phyloP scores from a whole-genome alignment of 2,113 vertebrate species.

The Burhinus oedicnemus region DNA sequence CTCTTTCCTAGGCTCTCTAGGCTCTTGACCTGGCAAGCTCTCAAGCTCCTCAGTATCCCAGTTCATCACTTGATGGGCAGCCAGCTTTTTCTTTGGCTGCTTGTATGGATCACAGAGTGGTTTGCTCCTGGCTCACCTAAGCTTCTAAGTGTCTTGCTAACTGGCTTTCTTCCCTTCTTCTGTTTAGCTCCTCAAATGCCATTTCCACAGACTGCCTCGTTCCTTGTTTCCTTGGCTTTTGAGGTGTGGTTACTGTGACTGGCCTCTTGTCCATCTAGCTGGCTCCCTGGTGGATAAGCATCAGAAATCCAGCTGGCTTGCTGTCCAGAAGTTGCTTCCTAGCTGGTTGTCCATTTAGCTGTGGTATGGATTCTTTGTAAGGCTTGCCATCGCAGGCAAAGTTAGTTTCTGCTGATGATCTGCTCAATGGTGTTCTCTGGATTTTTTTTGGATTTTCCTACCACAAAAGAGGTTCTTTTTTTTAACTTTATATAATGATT shows the following conservation, averaged over 20 bases:
- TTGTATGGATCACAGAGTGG: neutral
- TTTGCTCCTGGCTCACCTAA: neutral
- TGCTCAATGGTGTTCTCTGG: neutral
- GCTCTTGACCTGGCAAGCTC: neutral
- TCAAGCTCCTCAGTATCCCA: neutral
- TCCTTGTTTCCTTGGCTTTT: neutral
- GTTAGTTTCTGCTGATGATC: neutral
- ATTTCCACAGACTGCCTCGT: neutral
- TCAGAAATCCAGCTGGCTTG: neutral
- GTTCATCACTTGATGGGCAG: neutral
- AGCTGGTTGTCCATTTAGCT: neutral
- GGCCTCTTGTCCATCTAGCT: neutral
- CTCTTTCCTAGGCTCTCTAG: neutral
- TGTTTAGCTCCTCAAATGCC: neutral
- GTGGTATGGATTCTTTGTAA: neutral
- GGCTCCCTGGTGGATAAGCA: neutral
- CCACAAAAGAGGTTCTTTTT: neutral
- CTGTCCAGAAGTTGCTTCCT: neutral
- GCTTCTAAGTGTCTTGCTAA: neutral
- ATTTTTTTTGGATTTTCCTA: neutral
- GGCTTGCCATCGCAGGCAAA: neutral
- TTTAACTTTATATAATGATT: neutral
- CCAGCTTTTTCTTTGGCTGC: slow-evolving; percentile 10
- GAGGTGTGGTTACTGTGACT: neutral
- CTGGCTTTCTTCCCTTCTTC: neutral